These are phyloP conservation scores for Canis aureus DNA, from an alignment of 2,113 vertebrate genomes.

Conservation along the genomic window DNA sequence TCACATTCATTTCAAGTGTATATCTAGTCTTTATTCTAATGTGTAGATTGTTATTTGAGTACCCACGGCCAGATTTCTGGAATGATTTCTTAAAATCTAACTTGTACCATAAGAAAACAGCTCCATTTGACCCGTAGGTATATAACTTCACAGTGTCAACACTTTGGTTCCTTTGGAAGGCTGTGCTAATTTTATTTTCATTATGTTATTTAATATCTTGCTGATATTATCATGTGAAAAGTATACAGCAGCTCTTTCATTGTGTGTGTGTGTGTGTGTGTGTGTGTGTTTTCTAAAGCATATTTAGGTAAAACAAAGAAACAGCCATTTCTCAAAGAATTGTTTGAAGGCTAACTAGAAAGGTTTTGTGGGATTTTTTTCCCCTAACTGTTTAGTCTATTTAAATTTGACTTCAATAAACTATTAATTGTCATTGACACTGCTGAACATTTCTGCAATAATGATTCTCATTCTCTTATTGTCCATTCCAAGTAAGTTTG, in stretches of 20 bases:
- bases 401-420: slow-evolving; percentile 47
- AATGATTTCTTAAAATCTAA: slow-evolving; percentile 41
- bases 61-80: slow-evolving; percentile 22
- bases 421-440: slow-evolving; percentile 46
- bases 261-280: too few relatives aligned
- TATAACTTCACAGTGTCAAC: neutral
- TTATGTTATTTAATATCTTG: slow-evolving; percentile 38
- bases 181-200: slow-evolving; percentile 51
- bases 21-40: neutral
- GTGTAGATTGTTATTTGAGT: neutral
- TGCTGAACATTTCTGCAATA: slow-evolving; percentile 51
- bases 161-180: slow-evolving; percentile 27
- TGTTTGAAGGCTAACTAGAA: slow-evolving; percentile 27
- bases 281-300: neutral
- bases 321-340: neutral
- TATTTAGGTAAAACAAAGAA: slow-evolving; percentile 42
- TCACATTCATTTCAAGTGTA: neutral
- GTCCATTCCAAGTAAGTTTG: slow-evolving; percentile 47
- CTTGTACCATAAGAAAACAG: neutral
- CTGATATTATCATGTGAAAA: slow-evolving; percentile 21
- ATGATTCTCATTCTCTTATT: slow-evolving; percentile 58
- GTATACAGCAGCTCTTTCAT: neutral
- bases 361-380: neutral
- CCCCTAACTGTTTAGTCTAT: neutral
- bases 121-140: neutral